These are phyloP conservation scores for roundworm (Caenorhabditis elegans) DNA, from an alignment of 1,140 invertebrate genomes.

Conservation along the genomic window WBcel235 BX284605.5:861501-862000, in stretches of 20 bases:
- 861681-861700: background rate
- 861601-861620: background rate
- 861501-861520: too few species aligned
- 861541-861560: background rate
- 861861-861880: background rate
- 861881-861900: conserved; percentile 3
- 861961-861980: background rate
- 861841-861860: background rate
- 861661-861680: background rate
- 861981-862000: background rate
- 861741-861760: background rate
- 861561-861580: too few species aligned
- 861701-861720: background rate
- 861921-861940: background rate
- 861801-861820: background rate
- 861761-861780: background rate
- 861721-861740: background rate
- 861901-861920: background rate
- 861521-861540: background rate
- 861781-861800: background rate
- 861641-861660: background rate
- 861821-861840: background rate
- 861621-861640: background rate
- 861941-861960: background rate
- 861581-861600: background rate